Percentiles rank a stretch among this genome's conserved stretches.
phyloP scores from a whole-genome alignment of 2,888 invertebrate genomes.

The Limnephilus marmoratus region DNA sequence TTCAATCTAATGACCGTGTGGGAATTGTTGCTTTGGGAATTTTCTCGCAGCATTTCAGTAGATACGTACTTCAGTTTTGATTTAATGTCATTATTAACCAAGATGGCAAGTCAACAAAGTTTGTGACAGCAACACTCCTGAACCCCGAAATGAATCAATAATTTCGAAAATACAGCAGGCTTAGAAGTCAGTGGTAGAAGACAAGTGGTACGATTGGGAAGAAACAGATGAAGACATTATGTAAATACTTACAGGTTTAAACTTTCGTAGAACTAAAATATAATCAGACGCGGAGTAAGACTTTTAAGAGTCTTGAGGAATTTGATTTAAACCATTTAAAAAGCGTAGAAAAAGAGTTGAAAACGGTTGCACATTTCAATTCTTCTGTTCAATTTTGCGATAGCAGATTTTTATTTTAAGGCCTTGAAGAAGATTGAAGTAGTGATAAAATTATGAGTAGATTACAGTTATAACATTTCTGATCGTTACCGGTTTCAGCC shows the following conservation, averaged over 20 bases:
- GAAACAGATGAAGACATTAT: neutral
- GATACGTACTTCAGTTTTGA: neutral
- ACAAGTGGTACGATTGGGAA: neutral
- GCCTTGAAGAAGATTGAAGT: too few relatives aligned
- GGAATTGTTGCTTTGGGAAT: conserved; percentile 56
- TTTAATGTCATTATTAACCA: neutral
- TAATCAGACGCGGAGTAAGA: neutral
- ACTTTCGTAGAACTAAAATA: neutral
- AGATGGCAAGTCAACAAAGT: neutral
- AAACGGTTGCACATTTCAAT: too few relatives aligned
- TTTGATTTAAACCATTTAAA: neutral
- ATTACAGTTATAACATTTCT: too few relatives aligned
- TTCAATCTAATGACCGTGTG: conserved; percentile 52
- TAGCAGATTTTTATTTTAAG: neutral
- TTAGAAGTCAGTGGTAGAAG: neutral
- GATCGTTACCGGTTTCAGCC: too few relatives aligned
- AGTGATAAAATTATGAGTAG: too few relatives aligned
- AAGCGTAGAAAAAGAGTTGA: neutral
- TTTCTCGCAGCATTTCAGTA: neutral
- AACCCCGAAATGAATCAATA: neutral
- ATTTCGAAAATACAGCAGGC: neutral
- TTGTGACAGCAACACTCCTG: neutral
- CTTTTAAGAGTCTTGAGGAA: neutral
- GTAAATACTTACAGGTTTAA: neutral
- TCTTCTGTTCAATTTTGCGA: neutral